These are phyloP conservation scores for Agrochola circellaris DNA, from an alignment of 2,888 invertebrate species.

Conservation along the genomic window DNA sequence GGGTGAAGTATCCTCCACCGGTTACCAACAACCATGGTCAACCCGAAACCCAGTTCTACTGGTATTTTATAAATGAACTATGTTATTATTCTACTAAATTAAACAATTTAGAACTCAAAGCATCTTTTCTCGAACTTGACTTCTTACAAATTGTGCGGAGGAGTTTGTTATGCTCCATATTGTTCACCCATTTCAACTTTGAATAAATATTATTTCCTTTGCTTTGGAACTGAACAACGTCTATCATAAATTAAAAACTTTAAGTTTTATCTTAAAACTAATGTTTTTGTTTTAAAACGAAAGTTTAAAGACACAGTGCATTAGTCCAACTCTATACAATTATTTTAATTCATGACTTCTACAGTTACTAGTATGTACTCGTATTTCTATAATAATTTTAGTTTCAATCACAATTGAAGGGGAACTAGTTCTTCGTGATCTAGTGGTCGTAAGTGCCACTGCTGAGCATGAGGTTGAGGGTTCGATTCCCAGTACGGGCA, in stretches of 20 bases:
- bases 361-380: neutral
- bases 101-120: neutral
- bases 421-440: neutral
- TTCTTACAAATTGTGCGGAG: neutral
- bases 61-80: neutral
- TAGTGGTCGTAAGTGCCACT: too few relatives aligned
- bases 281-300: too few relatives aligned
- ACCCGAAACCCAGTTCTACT: neutral
- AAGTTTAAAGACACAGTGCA: neutral
- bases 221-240: slow-evolving; percentile 7
- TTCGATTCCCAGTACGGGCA: too few relatives aligned
- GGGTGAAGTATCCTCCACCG: too few relatives aligned
- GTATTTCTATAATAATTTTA: neutral
- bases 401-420: neutral
- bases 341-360: neutral
- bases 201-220: slow-evolving; percentile 11
- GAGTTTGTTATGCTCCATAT: neutral
- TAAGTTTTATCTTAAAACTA: too few relatives aligned
- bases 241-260: neutral
- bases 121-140: neutral
- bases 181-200: slow-evolving; percentile 3
- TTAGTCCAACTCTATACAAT: neutral
- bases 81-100: neutral
- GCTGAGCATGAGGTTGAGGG: too few relatives aligned
- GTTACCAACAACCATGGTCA: neutral